These are phyloP conservation scores for Tipula helvola DNA, from an alignment of 2,888 invertebrate genomes.

Conservation along the genomic window DNA sequence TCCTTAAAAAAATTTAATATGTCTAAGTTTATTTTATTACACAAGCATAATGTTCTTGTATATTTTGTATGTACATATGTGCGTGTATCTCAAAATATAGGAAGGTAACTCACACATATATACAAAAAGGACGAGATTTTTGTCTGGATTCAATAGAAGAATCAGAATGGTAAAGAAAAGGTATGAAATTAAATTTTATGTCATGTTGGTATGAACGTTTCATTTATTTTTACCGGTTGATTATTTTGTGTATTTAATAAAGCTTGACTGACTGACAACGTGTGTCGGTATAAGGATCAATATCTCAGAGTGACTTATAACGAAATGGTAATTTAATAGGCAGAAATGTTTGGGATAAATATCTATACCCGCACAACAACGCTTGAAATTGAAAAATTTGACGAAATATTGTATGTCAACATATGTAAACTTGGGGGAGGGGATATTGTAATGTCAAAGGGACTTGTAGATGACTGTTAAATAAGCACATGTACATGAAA, in stretches of 20 bases:
- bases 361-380: no score
- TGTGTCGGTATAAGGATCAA: no score
- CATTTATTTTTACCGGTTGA: neutral
- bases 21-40: neutral
- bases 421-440: no score
- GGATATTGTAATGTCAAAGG: no score
- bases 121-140: neutral
- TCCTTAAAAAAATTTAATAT: neutral
- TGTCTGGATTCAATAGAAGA: neutral
- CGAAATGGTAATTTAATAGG: no score
- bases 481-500: no score
- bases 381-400: no score
- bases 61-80: neutral
- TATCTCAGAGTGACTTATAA: no score
- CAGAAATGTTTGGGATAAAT: no score
- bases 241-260: neutral
- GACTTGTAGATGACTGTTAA: no score
- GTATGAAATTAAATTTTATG: neutral
- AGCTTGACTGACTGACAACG: neutral
- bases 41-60: neutral
- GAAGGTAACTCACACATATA: neutral
- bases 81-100: neutral
- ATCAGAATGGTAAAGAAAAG: neutral
- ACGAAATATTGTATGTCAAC: no score
- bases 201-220: neutral